A percentile compares a stretch with the other conserved stretches of the same genome.
phyloP scores from a whole-genome alignment of 2,888 invertebrate genomes.

The Rugalucina vietnamica region DNA sequence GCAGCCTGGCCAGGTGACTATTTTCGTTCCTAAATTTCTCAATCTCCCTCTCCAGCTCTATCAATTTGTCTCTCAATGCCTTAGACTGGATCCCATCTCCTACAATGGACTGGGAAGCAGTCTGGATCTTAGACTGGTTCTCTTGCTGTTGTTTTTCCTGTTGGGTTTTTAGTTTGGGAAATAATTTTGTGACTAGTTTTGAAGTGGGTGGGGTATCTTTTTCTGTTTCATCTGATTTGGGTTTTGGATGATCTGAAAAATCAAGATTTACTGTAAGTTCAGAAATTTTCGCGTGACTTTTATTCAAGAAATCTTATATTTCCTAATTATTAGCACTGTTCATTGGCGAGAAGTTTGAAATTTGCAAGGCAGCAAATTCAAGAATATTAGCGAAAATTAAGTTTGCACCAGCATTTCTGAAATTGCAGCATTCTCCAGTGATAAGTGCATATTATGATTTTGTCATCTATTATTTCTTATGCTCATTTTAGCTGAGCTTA shows the following conservation, averaged over 20 bases:
- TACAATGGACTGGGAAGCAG: constrained; percentile 56
- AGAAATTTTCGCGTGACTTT: too few relatives aligned
- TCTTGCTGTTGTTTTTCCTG: constrained; percentile 63
- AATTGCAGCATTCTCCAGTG: too few relatives aligned
- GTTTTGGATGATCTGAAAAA: neutral
- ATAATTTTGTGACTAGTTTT: constrained; percentile 79
- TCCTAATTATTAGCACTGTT: too few relatives aligned
- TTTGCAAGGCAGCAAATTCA: too few relatives aligned
- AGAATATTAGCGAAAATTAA: too few relatives aligned
- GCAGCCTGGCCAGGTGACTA: constrained; percentile 76
- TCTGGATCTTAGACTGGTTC: constrained; percentile 68
- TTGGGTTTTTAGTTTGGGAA: constrained; percentile 79
- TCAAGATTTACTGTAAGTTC: too few relatives aligned
- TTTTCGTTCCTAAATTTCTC: constrained; percentile 82
- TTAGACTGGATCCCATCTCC: constrained; percentile 80
- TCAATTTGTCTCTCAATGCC: constrained; percentile 80
- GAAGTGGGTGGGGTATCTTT: constrained; percentile 79
- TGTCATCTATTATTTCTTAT: too few relatives aligned
- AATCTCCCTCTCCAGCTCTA: constrained; percentile 82
- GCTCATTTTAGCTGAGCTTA: too few relatives aligned
- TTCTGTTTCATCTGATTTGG: neutral
- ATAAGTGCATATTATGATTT: too few relatives aligned
- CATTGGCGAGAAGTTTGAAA: too few relatives aligned
- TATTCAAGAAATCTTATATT: too few relatives aligned
- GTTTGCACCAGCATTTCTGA: too few relatives aligned